Base-by-base conservation (phyloP, 2,113 vertebrate species). In the Columba janthina region DNA sequence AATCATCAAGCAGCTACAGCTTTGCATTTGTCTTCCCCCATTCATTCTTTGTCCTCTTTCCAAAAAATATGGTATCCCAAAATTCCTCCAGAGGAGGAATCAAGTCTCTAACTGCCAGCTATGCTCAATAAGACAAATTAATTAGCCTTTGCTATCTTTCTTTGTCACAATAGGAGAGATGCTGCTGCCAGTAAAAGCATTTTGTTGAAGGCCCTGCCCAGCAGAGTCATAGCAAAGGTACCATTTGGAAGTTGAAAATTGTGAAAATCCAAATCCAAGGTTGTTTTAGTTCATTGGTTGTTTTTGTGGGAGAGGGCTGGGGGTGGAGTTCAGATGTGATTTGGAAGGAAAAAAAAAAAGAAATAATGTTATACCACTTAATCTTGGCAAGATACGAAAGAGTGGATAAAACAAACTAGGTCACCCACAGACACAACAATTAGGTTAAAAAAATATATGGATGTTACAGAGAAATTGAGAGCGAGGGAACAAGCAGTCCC, bases 291-390 rank as follows among this genome's bases (percentile, higher is more conserved):
- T 46, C 44, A 46, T 36, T 16, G 26, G 19, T 15, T 8, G 10
- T 56, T 32, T 32, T 18, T 5, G 1, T 0, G 2, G 1, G 13
- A 38, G 8, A 6, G 19, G 4, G 19, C 8, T 20, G 13, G 34
- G 71, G 7, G 20, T 58, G 3, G 20, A 57, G 42, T 70, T 89
- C 51, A 85, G 18, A 64, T 84, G 20, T 69, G 66, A 70, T 79
- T 53, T 75, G 16, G 36, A 32, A 13, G 32, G 32, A 0, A 10
- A 48, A 0, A 12, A 48, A 60, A 70, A 86, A 46, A 26, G 1
- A 14, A 4, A 20, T 50, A 10, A 28, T 67, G 67, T 80, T 44
- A 57, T 75, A 75, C n/a, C 1, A 34, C 54, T 61, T 57, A 29
- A 46, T 74, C 48, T 65, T 87, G 46, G 40, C 75, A 90, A 77